A percentile compares a stretch with the other conserved stretches of the same genome.
Evolutionary conservation across 2,888 invertebrate species (phyloP).

Genomic region (Orthosia cruda): DNA sequence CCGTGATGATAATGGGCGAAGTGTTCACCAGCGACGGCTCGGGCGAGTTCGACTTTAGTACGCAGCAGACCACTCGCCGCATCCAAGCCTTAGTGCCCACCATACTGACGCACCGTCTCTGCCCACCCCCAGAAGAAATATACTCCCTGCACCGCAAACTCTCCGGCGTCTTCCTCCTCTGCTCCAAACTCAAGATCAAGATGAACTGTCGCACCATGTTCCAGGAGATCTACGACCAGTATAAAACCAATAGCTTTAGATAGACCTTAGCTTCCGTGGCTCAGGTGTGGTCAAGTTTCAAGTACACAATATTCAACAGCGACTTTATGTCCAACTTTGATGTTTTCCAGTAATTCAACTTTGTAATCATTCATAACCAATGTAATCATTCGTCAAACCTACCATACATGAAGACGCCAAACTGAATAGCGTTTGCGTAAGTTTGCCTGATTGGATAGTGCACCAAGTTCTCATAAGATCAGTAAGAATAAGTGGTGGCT

Average conservation of each 20-base stretch:
- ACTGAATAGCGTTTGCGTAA: not conserved
- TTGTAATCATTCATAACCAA: not conserved
- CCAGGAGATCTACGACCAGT: conserved; percentile 94
- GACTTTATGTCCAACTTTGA: conserved; percentile 38
- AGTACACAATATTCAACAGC: conserved; percentile 27
- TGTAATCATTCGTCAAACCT: conserved; percentile 6
- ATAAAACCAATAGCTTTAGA: conserved; percentile 80
- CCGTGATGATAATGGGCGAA: conserved; percentile 99
- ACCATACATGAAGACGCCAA: conserved; percentile 4
- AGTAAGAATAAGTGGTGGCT: not conserved
- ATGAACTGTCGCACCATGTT: conserved; percentile 97
- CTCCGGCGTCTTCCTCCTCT: conserved; percentile 98
- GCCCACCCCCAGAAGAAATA: conserved; percentile 99
- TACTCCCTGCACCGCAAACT: conserved; percentile 99
- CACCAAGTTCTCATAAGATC: not conserved
- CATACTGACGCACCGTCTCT: conserved; percentile 98
- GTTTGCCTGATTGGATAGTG: not conserved
- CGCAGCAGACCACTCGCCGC: conserved; percentile 94
- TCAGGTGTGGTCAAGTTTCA: conserved; percentile 52
- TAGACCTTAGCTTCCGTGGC: conserved; percentile 48
- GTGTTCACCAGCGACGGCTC: conserved; percentile 94
- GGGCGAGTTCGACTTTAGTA: conserved; percentile 97
- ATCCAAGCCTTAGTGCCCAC: conserved; percentile 98
- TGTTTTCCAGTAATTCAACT: conserved; percentile 17
- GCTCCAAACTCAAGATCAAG: conserved; percentile 96